Base-by-base conservation (phyloP, 2,113 vertebrate genomes). In the Oceanodroma tethys region DNA sequence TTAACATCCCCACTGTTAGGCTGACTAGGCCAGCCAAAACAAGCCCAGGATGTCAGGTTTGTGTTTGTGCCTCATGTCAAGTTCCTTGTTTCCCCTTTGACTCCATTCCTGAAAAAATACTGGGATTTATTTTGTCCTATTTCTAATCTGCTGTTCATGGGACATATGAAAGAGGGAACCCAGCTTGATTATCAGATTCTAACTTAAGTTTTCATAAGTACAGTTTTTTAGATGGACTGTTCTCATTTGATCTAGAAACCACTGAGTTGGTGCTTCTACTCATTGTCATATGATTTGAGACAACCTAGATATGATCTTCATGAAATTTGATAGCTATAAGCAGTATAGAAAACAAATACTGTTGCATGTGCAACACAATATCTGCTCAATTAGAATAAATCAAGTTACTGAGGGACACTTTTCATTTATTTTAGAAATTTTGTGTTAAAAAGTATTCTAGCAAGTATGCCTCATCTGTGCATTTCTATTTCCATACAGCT, bases 401-500 rank as follows among this genome's bases (percentile, higher is more conserved):
- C 1, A 38, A 38, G 27, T 67, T 56, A 68, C 32, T 48, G 48
- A 81, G 30, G 27, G 55, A 23, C 1, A 4, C 63, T 88, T 93
- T 23, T 12, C 0, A 56, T 47, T 58, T 55, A 22, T 47, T 71
- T 65, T 47, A 70, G 25, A 78, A 43, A 48, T 52, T 25, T 60
- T 85, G 20, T 81, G 10, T 68, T 65, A 56, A 82, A 63, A 23
- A 43, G 73, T 66, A 71, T 81, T 84, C 84, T 62, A 56, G 7
- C 10, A 76, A 65, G 17, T 76, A 40, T 78, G 74, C 50, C 27
- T 91, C 19, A 59, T 21, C 87, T 63, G 30, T 66, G 3, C 40
- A 17, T 94, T 93, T 91, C 75, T 83, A 48, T 89, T 94, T 95
- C 65, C 59, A 32, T 93, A 73, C 95, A 99, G 99, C 98, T 79